Base-by-base conservation (phyloP, 2,797 vertebrate genomes). In the Pangasius larnaudii region DNA sequence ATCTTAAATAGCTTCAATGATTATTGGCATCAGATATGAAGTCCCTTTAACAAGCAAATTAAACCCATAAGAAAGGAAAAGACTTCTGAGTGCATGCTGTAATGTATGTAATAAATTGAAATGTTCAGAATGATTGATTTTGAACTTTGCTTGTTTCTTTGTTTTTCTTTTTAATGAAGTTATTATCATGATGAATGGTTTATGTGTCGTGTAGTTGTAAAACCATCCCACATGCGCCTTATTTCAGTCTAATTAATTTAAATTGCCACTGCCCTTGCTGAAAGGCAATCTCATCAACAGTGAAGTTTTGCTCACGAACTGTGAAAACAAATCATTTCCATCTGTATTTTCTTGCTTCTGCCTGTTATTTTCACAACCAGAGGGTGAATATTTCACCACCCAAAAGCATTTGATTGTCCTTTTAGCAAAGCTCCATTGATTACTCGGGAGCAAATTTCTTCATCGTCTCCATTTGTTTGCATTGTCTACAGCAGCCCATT, bases 21-120 rank as follows among this genome's bases (percentile, higher is more conserved):
- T 95, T 94, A 94, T 97, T 97, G 97, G 96, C 96, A 92, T 92
- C 94, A 96, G 96, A 96, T 97, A 96, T 95, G 96, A 97, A 97
- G 97, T 97, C 97, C 97, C 97, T 97, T 97, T 97, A 97, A 97
- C 97, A 95, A 97, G 96, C 96, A 95, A 96, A 96, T 96, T 93
- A 96, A 96, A 95, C 94, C 96, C 96, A 96, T 95, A 95, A 95
- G 94, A 96, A 91, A 95, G 95, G 89, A 91, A 91, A 90, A 89
- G 82, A 89, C 86, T 92, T 95, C 96, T 96, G 96, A 97, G 94
- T 97, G 97, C 97, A 97, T 97, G 97, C 96, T 96, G 95, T 94
- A 94, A 93, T 96, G 92, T 91, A 88, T 93, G 94, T 95, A 95
- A 96, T 95, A 95, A 85, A 87, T 91, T 89, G 87, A 90, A 89